Evolutionary conservation across 2,888 invertebrate genomes (phyloP).

Genomic region (Balanococcus diminutus): DNA sequence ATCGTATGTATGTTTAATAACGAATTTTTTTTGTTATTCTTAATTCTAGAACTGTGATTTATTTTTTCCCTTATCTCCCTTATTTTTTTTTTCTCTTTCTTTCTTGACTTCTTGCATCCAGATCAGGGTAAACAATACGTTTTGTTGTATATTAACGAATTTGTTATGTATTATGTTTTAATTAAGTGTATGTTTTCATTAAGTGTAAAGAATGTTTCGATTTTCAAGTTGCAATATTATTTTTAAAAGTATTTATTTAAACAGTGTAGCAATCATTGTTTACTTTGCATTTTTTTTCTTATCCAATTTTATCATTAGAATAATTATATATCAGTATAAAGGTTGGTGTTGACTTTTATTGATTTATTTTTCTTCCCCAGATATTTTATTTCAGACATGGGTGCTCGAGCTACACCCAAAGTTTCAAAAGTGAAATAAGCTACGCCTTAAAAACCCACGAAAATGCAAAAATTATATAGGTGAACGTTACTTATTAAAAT

Average conservation of each 20-base stretch:
- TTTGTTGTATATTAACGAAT: slow-evolving; percentile 33
- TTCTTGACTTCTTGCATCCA: slow-evolving; percentile 25
- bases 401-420: too few relatives aligned
- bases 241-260: slow-evolving; percentile 49
- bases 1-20: neutral
- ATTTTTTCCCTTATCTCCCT: neutral
- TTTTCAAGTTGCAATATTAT: slow-evolving; percentile 52
- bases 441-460: too few relatives aligned
- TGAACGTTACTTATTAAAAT: too few relatives aligned
- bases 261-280: slow-evolving; percentile 45
- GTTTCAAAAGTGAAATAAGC: too few relatives aligned
- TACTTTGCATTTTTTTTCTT: slow-evolving; percentile 50
- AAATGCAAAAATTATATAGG: too few relatives aligned
- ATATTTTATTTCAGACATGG: neutral
- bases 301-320: slow-evolving; percentile 6
- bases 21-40: slow-evolving; percentile 46
- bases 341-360: neutral
- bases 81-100: neutral
- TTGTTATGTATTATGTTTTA: slow-evolving; percentile 10
- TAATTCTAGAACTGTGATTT: slow-evolving; percentile 51
- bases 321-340: slow-evolving; percentile 31
- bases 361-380: neutral
- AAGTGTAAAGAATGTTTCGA: slow-evolving; percentile 40
- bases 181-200: slow-evolving; percentile 32
- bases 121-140: slow-evolving; percentile 33